Evolutionary conservation across 2,888 invertebrate genomes (phyloP), one percentile per base, ranked within the genome.

Genomic region (Cetonia aurata): DNA sequence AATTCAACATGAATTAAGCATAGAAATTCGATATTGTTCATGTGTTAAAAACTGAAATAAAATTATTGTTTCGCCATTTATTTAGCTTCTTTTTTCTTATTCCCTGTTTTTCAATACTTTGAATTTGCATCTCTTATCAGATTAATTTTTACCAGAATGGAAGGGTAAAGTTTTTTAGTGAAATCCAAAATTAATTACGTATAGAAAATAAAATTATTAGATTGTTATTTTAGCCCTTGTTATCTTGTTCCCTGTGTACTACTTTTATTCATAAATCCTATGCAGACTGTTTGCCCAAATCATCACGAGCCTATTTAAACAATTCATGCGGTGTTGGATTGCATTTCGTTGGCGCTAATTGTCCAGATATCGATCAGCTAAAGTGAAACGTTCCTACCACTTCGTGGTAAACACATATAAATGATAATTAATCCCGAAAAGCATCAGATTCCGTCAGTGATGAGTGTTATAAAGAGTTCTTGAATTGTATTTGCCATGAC

Each of bases 1-100:
- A 70, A 89, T 91, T 25, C 88, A 89, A 74, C 87, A 88, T 73
- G 86, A 87, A 68, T 81, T 90, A 41, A 86, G 87, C 69, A 82
- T 83, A 19, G 25, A 25, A 25, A 25, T 25, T 25, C 25, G 25
- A 25, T 25, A 25, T 4, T 25, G 25, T 25, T 1, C 25, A 25
- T 25, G 25, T 25, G 25, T 25, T 25, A 25, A 25, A 25, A 25
- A 25, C 25, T 25, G 4, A 25, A 25, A 25, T 25, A 25, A 1
- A 25, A 25, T 37, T 10, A 9, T 37, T 37, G 37, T 37, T 6
- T 10, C 37, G 8, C 8, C 9, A 37, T 37, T n/a, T n/a, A n/a
- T 37, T 37, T 37, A 4, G 1, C 9, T 8, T 3, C 6, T 6
- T 37, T 37, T 10, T 9, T 37, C 37, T 4, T 1, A 8, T 10